These are phyloP conservation scores for Carterocephalus palaemon DNA, from an alignment of 2,888 invertebrate species.

Conservation along the genomic window DNA sequence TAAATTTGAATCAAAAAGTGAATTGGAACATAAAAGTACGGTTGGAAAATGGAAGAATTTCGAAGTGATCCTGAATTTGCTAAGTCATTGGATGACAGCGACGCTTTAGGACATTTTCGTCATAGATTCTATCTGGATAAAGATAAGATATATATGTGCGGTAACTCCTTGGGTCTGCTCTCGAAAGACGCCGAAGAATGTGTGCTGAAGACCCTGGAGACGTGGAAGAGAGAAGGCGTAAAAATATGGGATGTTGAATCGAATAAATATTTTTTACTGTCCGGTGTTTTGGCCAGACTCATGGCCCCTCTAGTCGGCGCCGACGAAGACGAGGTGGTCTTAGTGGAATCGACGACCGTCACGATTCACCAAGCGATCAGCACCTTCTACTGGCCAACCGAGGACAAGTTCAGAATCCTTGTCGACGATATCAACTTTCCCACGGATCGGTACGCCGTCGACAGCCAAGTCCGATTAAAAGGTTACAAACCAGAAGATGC, in stretches of 20 bases:
- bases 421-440: conserved; percentile 65
- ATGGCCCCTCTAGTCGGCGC: conserved; percentile 61
- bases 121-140: conserved; percentile 54
- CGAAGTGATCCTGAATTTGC: conserved; percentile 46
- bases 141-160: conserved; percentile 58
- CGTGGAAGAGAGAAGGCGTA: conserved; percentile 59
- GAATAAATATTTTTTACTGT: conserved; percentile 56
- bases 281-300: conserved; percentile 45
- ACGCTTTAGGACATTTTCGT: conserved; percentile 50
- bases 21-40: too few relatives aligned
- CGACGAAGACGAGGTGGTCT: conserved; percentile 50
- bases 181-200: conserved; percentile 56
- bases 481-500: conserved; percentile 56
- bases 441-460: conserved; percentile 63
- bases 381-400: conserved; percentile 61
- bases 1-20: too few relatives aligned
- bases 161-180: conserved; percentile 62
- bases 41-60: conserved; percentile 19
- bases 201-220: conserved; percentile 41
- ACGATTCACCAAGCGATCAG: conserved; percentile 61
- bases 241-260: conserved; percentile 54
- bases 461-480: conserved; percentile 59
- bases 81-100: conserved; percentile 54
- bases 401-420: conserved; percentile 54
- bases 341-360: conserved; percentile 52